Conservation (phyloP, 2,888 invertebrate genomes). For the Synergus gifuensis region DNA sequence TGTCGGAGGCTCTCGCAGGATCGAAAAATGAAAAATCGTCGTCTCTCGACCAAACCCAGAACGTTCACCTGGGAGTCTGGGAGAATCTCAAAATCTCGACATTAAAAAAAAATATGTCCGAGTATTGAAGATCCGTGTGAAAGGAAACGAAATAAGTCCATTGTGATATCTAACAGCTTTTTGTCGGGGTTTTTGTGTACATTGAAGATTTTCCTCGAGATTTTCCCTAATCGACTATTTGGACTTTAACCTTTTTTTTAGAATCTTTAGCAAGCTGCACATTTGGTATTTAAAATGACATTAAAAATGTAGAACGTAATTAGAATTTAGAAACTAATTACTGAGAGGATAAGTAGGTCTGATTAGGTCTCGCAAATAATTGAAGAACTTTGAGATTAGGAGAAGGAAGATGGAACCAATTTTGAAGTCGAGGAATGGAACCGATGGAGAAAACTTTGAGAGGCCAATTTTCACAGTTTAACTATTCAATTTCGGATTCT, state of each 20-base stretch:
- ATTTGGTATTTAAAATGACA: neutral
- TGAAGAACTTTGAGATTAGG: no score
- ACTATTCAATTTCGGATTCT: neutral
- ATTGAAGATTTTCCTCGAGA: neutral
- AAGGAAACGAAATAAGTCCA: neutral
- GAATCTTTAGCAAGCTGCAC: neutral
- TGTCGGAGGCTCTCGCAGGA: conserved; percentile 74
- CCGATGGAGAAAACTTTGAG: neutral
- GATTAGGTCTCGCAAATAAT: no score
- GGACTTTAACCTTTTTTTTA: neutral
- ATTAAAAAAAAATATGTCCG: conserved; percentile 48
- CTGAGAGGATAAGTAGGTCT: no score
- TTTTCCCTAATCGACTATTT: conserved; percentile 10
- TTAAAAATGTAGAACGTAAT: no score
- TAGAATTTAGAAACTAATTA: no score
- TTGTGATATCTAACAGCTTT: neutral
- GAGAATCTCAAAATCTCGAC: conserved; percentile 58
- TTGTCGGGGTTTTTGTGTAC: neutral
- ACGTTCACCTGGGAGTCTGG: conserved; percentile 69
- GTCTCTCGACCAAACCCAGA: conserved; percentile 56
- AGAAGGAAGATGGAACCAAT: no score
- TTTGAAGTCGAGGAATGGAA: neutral
- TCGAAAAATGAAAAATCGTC: conserved; percentile 77
- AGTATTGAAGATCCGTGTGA: conserved; percentile 35
- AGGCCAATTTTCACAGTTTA: neutral